Evolutionary conservation across 2,113 vertebrate genomes (phyloP), one percentile per base, ranked within the genome.

Genomic region (Gymnocephalus cernua): DNA sequence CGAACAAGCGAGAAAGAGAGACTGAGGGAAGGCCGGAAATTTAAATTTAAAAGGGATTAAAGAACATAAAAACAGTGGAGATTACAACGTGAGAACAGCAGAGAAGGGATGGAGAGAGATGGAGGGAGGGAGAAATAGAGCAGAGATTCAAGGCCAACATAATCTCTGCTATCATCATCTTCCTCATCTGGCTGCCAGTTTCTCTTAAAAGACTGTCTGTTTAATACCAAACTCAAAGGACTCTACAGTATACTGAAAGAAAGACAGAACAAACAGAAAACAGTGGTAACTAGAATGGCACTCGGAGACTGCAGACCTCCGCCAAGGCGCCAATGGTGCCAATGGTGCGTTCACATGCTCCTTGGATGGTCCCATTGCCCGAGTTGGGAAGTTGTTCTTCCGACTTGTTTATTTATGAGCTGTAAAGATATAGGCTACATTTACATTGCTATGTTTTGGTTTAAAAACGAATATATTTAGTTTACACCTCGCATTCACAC

Each of bases 21-120:
- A 59, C 32, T 1, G 38, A 64, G 41, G 21, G 63, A 25, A 45
- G 57, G 71, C 59, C n/a, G 13, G 32, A 80, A 71, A 86, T 59
- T 41, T 72, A 67, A 27, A 78, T 83, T 67, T 72, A 86, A 85
- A 41, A 78, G 56, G 51, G 66, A 81, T 75, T 86, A 79, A 79
- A 86, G 51, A 45, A 13, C 64, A 67, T 67, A 25, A 82, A 77
- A 74, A 88, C 65, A 13, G 10, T 4, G 54, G 59, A 76, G 82
- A 85, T 77, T 79, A 79, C 23, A 65, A 48, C 32, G 3, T 14
- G 58, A 54, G 12, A 53, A 66, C 45, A 76, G 45, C 62, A 53
- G 63, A 67, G 57, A 51, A 72, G 21, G 67, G 59, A 38, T 5
- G 0, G 51, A 71, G 32, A 51, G 68, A 25, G 73, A 29, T 5